Conservation (phyloP, 2,888 invertebrate species). For the Chelonus formosanus region DNA sequence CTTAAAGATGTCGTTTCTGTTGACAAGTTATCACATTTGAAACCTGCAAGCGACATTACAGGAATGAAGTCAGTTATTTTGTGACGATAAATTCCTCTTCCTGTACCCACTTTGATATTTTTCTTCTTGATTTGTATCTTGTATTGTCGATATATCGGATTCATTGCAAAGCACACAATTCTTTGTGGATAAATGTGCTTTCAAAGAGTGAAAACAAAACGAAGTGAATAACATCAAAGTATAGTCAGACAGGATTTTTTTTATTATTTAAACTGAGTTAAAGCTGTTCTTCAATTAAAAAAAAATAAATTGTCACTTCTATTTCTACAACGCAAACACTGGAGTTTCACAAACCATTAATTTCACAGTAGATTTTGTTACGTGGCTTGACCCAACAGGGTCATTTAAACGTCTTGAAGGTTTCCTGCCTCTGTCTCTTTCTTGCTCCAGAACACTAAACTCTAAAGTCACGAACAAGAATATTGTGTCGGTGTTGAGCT, state of each 20-base stretch:
- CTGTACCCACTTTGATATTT: not conserved
- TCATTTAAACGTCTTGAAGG: slow-evolving; percentile 14
- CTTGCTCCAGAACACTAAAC: not conserved
- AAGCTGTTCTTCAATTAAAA: not conserved
- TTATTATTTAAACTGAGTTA: not conserved
- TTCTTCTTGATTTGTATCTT: not conserved
- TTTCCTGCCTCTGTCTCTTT: slow-evolving; percentile 9
- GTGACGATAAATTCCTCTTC: slow-evolving; percentile 39
- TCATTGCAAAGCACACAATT: not conserved
- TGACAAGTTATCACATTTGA: slow-evolving; percentile 47
- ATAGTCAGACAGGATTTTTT: not conserved
- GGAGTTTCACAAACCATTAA: slow-evolving; percentile 22
- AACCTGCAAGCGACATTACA: slow-evolving; percentile 43
- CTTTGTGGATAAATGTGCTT: not conserved
- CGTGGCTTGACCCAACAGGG: slow-evolving; percentile 20
- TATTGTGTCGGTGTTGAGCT: slow-evolving; percentile 5
- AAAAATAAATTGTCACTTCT: not conserved
- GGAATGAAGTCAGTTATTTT: slow-evolving; percentile 36
- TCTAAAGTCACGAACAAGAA: not conserved
- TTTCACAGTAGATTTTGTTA: slow-evolving; percentile 19
- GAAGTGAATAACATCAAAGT: slow-evolving; percentile 6
- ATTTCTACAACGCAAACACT: slow-evolving; percentile 2
- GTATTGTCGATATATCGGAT: not conserved
- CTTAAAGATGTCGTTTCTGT: slow-evolving; percentile 41
- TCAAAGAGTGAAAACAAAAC: not conserved